These are phyloP conservation scores for Heptranchias perlo DNA, from an alignment of 2,113 vertebrate genomes.

Conservation along the genomic window DNA sequence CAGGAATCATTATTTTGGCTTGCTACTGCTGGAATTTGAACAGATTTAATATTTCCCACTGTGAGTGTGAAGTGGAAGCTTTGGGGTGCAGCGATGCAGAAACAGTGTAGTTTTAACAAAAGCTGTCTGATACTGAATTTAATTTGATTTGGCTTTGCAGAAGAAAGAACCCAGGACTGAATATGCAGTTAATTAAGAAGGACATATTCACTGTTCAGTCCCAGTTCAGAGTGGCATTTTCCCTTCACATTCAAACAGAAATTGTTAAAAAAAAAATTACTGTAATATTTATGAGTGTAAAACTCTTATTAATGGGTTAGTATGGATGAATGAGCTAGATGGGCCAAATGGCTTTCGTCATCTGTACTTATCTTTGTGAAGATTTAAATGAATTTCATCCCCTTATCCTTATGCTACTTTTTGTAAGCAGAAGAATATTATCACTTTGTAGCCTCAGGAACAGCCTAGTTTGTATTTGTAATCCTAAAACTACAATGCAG, in stretches of 20 bases:
- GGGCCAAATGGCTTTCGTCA: too few relatives aligned
- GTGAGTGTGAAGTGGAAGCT: neutral
- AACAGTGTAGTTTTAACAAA: neutral
- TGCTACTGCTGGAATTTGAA: slow-evolving; percentile 17
- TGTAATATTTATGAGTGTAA: neutral
- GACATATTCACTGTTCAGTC: neutral
- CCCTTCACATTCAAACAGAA: neutral
- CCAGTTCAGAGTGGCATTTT: neutral
- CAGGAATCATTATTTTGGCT: slow-evolving; percentile 21
- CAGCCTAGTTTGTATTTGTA: neutral
- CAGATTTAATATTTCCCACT: neutral
- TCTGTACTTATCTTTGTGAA: neutral
- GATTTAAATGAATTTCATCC: neutral
- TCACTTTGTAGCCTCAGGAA: neutral
- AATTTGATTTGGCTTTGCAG: neutral
- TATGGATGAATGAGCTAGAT: too few relatives aligned
- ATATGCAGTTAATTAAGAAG: neutral
- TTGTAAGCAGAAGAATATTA: neutral
- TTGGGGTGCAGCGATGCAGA: neutral
- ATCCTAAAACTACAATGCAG: neutral
- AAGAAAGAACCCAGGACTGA: too few relatives aligned
- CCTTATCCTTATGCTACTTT: neutral
- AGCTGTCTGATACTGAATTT: neutral
- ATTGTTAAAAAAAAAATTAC: neutral
- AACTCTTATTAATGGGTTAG: neutral